phyloP scores from a whole-genome alignment of 2,113 vertebrate species.

The Theristicus caerulescens region DNA sequence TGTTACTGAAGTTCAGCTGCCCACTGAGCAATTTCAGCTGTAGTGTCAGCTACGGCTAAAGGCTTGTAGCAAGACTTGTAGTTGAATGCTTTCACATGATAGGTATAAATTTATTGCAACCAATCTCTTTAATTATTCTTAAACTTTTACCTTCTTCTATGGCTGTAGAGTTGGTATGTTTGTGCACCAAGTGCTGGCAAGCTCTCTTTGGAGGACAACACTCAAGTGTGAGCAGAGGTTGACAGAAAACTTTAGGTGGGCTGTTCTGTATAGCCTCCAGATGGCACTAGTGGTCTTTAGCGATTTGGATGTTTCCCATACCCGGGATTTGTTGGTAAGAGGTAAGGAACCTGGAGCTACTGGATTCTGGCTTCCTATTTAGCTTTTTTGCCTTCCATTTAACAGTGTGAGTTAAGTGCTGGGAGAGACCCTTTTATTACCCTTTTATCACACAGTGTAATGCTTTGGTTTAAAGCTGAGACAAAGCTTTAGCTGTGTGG shows the following conservation, averaged over 20 bases:
- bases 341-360: not conserved
- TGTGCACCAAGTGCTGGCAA: not conserved
- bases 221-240: not conserved
- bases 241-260: not conserved
- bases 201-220: no score
- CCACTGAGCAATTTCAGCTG: not conserved
- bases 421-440: not conserved
- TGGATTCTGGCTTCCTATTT: not conserved
- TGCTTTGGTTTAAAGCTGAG: not conserved
- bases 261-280: conserved; percentile 5
- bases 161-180: not conserved
- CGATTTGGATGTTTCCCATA: not conserved
- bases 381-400: not conserved
- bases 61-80: not conserved
- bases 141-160: not conserved
- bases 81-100: not conserved
- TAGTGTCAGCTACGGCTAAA: not conserved
- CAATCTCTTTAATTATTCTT: not conserved
- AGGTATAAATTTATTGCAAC: not conserved
- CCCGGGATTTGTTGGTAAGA: not conserved
- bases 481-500: not conserved
- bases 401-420: not conserved
- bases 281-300: conserved; percentile 25
- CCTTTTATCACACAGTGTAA: not conserved
- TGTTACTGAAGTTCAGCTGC: not conserved